Conservation (phyloP, 2,797 vertebrate species). For the Dicrostonyx torquatus region DNA sequence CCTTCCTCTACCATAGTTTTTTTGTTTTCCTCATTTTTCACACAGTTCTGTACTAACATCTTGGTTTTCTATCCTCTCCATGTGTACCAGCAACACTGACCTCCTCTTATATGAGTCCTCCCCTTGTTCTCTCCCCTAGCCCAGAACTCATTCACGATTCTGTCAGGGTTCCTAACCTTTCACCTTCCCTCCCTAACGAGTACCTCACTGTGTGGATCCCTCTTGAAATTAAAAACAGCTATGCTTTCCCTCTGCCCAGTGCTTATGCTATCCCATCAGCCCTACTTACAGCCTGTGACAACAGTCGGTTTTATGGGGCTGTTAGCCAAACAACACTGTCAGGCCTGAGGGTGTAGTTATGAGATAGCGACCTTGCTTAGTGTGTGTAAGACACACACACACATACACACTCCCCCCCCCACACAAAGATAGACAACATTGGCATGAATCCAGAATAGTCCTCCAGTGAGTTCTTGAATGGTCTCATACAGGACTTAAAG, state of each 20-base stretch:
- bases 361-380: not conserved
- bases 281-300: not conserved
- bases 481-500: not conserved
- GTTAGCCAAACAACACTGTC: not conserved
- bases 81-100: too few relatives aligned
- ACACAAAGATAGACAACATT: not conserved
- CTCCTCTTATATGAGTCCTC: not conserved
- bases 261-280: not conserved
- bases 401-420: too few relatives aligned
- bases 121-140: not conserved
- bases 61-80: not conserved
- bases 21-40: not conserved
- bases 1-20: not conserved
- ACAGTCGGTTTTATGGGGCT: not conserved
- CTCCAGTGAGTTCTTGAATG: not conserved
- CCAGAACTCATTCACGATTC: not conserved
- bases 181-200: not conserved
- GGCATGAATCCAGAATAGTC: constrained; percentile 21
- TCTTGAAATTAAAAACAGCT: not conserved
- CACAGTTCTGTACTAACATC: not conserved
- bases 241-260: not conserved
- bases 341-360: not conserved
- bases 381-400: accelerated
- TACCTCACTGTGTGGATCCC: not conserved
- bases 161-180: not conserved